Evolutionary conservation across 2,113 vertebrate genomes (phyloP).

Genomic region (Octodon degus): DNA sequence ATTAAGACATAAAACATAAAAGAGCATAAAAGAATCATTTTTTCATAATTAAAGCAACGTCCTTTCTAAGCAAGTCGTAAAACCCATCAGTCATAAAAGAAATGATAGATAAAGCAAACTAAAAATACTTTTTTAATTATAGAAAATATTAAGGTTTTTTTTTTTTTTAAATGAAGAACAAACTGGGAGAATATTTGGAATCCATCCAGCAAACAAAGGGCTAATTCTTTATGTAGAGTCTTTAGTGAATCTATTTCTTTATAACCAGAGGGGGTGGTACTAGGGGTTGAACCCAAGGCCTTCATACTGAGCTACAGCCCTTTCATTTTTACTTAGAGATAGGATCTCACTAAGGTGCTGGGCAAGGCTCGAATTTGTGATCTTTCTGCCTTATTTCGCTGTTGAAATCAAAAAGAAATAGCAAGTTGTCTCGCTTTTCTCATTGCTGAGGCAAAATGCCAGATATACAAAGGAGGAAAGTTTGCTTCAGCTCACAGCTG

Average conservation of each 20-base stretch:
- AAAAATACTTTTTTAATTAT: conserved; percentile 16
- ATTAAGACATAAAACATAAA: background rate
- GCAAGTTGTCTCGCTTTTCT: background rate
- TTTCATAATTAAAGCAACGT: background rate
- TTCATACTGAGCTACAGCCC: background rate
- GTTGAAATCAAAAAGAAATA: conserved; percentile 21
- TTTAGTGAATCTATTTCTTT: background rate
- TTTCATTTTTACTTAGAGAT: background rate
- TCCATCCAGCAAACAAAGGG: background rate
- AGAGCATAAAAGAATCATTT: background rate
- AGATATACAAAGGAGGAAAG: background rate
- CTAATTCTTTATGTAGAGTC: background rate
- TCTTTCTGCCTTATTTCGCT: conserved; percentile 7
- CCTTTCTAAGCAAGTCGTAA: conserved; percentile 11
- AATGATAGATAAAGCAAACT: background rate
- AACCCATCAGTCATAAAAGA: conserved; percentile 15
- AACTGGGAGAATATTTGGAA: background rate
- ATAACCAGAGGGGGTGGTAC: background rate
- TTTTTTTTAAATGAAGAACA: conserved; percentile 4
- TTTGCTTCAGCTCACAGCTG: background rate
- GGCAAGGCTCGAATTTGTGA: background rate
- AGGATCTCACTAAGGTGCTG: background rate
- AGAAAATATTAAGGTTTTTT: conserved; percentile 17
- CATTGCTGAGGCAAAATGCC: background rate
- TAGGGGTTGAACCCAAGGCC: background rate